These are phyloP conservation scores for Alectura lathami DNA, from an alignment of 2,113 vertebrate species.

Conservation along the genomic window DNA sequence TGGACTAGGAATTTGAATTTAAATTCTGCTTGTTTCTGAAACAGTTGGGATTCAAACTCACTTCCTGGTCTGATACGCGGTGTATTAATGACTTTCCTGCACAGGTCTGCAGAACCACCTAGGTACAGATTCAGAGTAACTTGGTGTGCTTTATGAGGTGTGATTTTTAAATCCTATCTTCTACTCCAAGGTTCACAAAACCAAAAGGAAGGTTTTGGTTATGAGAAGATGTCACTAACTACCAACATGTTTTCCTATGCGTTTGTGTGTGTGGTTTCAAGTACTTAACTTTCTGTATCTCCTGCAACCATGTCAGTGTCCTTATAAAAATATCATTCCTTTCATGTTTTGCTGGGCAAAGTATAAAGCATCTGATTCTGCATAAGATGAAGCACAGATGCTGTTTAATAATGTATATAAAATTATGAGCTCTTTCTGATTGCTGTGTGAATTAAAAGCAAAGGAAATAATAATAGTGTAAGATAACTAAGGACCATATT, in stretches of 20 bases:
- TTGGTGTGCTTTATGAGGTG: not conserved
- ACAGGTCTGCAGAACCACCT: not conserved
- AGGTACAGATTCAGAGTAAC: not conserved
- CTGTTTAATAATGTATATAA: not conserved
- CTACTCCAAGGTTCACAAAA: not conserved
- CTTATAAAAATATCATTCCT: not conserved
- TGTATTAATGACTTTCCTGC: not conserved
- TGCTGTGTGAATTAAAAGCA: constrained; percentile 10
- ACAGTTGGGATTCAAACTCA: not conserved
- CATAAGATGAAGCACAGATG: not conserved
- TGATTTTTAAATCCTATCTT: not conserved
- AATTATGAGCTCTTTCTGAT: not conserved
- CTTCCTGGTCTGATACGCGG: not conserved
- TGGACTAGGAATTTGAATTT: not conserved
- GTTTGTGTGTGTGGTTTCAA: not conserved
- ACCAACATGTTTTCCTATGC: not conserved
- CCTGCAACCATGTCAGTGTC: not conserved
- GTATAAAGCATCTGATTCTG: not conserved
- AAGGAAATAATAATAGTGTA: not conserved
- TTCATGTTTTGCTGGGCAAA: not conserved
- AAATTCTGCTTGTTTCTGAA: constrained; percentile 19
- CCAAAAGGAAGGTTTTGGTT: not conserved
- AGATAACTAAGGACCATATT: constrained; percentile 57
- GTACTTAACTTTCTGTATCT: not conserved
- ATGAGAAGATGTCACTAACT: not conserved